Base-by-base conservation (phyloP, 2,113 vertebrate genomes). In the Martes martes region DNA sequence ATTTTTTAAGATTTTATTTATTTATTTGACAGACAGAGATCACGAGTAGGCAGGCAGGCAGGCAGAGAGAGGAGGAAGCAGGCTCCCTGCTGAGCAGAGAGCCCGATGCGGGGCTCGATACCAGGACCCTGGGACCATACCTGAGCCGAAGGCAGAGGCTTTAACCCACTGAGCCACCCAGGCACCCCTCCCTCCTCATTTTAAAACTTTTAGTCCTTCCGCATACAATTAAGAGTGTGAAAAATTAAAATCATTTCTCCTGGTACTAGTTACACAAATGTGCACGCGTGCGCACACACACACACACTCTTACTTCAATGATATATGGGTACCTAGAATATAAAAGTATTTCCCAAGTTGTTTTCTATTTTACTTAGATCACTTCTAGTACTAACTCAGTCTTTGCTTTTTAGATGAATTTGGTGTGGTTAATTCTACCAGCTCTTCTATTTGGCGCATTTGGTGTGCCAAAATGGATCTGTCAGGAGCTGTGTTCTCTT, bases 181-280 rank as follows among this genome's bases (percentile, higher is more conserved):
- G 16, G 52, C 4, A 18, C 50, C 15, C 50, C 50, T 52, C 52
- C 52, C 42, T 93, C 39, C 33, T 95, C 61, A 39, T 52, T 96
- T 52, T 91, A 55, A 95, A 95, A 86, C 5, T 76, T 89, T 84
- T 31, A 96, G 87, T 33, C 45, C 52, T 15, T 94, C 61, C 87
- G 39, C 57, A 78, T 33, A 85, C 36, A 95, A 47, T 45, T 82
- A 85, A 93, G 59, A 81, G 23, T 76, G 24, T 85, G 45, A 47
- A 91, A 88, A 90, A 89, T 83, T 88, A 45, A 89, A 93, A 91
- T 65, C 26, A 86, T 82, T 93, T 86, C 67, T 89, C 15, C 50
- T 3, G 86, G 33, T 57, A 33, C 7, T 74, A 91, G n/a, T 69
- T 36, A 52, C 2, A 55, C 13, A 69, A 69, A 39, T 28, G 21